phyloP scores from a whole-genome alignment of 2,797 vertebrate genomes.

The Phaenicophaeus curvirostris region DNA sequence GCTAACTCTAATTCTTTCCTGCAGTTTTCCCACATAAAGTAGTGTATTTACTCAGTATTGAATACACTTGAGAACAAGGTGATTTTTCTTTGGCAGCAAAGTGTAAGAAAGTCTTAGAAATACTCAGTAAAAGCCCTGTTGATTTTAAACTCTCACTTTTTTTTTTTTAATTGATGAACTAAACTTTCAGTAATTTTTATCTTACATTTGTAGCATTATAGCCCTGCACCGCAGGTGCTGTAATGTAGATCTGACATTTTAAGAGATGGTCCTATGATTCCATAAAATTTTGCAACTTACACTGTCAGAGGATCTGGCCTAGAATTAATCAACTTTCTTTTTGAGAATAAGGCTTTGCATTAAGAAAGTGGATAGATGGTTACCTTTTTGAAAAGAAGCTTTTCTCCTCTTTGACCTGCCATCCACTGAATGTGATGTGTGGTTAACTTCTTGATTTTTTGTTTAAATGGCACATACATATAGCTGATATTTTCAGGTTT shows the following conservation, averaged over 20 bases:
- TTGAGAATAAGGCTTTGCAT: neutral
- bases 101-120: neutral
- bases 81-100: neutral
- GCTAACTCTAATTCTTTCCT: neutral
- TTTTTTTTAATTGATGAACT: neutral
- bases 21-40: neutral
- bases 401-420: neutral
- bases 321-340: neutral
- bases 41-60: neutral
- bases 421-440: neutral
- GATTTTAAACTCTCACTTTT: neutral
- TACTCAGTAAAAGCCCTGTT: neutral
- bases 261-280: neutral
- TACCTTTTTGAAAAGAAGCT: neutral
- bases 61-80: too few species aligned
- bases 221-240: neutral
- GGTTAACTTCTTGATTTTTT: neutral
- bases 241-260: neutral
- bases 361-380: neutral
- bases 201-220: neutral
- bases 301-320: neutral
- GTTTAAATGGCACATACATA: neutral
- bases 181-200: neutral
- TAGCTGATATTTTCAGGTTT: neutral
- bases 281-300: neutral